Base-by-base conservation (phyloP, 2,888 invertebrate genomes). In the Amphipyra berbera region DNA sequence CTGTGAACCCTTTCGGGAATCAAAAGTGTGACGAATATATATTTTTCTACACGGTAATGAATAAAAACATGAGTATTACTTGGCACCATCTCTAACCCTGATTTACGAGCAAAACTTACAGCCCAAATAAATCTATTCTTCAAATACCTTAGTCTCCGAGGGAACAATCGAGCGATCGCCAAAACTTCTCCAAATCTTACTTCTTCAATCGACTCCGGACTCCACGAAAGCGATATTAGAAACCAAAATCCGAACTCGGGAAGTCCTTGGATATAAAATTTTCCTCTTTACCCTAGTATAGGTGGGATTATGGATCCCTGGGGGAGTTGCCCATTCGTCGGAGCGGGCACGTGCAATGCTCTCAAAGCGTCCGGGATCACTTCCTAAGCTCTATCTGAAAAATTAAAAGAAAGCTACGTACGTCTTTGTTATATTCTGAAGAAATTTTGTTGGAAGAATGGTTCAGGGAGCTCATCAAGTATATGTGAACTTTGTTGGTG, bases 351-450 rank as follows among this genome's bases (percentile, higher is more conserved):
- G 83, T 83, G 83, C 79, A 72, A 69, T 73, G 77, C 76, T 78
- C 75, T 74, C 80, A 75, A 80, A 83, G 80, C 81, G 73, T 70
- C 62, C 60, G 59, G 81, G 83, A 82, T 84, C 83, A 81, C 66
- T 63, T 59, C 70, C 53, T 79, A 79, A 84, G 79, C 85, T 79
- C 78, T 78, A 61, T 68, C 69, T 76, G 79, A 82, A 84, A 85
- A 85, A 85, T 84, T 84, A 85, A 85, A 84, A 82, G 78, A 77
- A 82, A 69, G 69, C 65, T 67, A 61, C 58, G 69, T 69, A 61
- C 62, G 40, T 61, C 45, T 66, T 71, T 67, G 55, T 61, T 65
- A 64, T 70, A 42, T 59, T 68, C 58, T 45, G 30, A 41, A 30
- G 49, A 44, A 61, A 60, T 68, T 66, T 57, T 38, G 67, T 52